phyloP scores from a whole-genome alignment of 2,888 invertebrate genomes.

The Epinotia brunnichana region DNA sequence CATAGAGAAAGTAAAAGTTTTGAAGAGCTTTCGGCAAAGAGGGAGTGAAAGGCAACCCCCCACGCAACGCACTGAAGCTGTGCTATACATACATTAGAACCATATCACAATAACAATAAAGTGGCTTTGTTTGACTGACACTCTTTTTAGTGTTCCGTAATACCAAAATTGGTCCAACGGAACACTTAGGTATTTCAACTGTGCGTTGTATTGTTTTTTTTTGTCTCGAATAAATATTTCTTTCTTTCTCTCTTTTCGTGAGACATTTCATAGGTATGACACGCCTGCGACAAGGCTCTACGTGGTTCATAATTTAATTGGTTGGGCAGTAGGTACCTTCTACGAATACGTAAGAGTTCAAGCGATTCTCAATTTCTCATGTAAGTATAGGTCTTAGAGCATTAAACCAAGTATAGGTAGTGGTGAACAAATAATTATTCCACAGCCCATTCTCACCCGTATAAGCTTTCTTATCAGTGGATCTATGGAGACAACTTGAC shows the following conservation, averaged over 20 bases:
- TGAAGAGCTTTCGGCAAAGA: constrained; percentile 8
- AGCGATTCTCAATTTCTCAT: constrained; percentile 11
- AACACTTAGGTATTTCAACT: too few species aligned
- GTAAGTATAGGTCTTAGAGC: too few species aligned
- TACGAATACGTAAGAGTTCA: constrained; percentile 2
- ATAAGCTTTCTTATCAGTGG: neutral
- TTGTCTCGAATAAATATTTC: too few species aligned
- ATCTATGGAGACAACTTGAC: neutral
- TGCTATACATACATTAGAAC: neutral
- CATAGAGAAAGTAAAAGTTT: constrained; percentile 29
- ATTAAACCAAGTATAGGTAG: too few species aligned
- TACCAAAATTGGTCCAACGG: too few species aligned
- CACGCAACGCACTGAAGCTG: neutral
- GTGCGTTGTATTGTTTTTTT: too few species aligned
- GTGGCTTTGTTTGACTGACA: too few species aligned
- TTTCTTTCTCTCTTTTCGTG: too few species aligned
- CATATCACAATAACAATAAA: neutral
- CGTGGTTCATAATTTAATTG: neutral
- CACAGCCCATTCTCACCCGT: neutral
- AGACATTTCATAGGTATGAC: neutral
- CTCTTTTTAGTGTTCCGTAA: too few species aligned
- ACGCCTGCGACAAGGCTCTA: too few species aligned
- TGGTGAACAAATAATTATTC: too few species aligned
- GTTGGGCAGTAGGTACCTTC: neutral
- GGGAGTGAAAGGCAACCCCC: constrained; percentile 22